These are phyloP conservation scores for Eupithecia insigniata DNA, from an alignment of 2,888 invertebrate genomes.

Conservation along the genomic window DNA sequence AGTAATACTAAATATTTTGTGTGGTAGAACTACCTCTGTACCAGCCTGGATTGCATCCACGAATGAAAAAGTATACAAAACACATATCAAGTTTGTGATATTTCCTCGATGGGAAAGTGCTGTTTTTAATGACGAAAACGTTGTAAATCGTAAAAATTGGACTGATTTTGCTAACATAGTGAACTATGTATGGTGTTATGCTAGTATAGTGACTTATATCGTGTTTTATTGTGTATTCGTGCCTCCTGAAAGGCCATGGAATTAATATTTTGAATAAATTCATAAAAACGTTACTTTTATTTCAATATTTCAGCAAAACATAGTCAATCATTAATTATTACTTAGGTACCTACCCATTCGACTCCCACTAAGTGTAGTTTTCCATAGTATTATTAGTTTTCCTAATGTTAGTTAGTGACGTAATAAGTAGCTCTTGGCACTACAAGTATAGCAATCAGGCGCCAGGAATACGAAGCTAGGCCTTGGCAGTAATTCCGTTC, in stretches of 20 bases:
- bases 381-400: neutral
- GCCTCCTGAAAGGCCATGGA: slow-evolving; percentile 40
- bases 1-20: slow-evolving; percentile 47
- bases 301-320: neutral
- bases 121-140: slow-evolving; percentile 23
- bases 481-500: slow-evolving; percentile 11
- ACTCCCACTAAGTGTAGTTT: neutral
- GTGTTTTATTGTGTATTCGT: slow-evolving; percentile 49
- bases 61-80: slow-evolving; percentile 47
- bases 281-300: neutral
- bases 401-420: neutral
- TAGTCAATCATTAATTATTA: neutral
- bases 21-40: slow-evolving; percentile 40
- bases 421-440: neutral
- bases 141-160: slow-evolving; percentile 47
- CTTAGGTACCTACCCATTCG: neutral
- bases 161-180: slow-evolving; percentile 52
- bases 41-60: slow-evolving; percentile 46
- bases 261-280: neutral
- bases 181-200: slow-evolving; percentile 46
- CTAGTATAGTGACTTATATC: slow-evolving; percentile 48
- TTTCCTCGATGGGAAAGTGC: slow-evolving; percentile 48
- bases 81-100: slow-evolving; percentile 45
- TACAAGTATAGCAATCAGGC: neutral
- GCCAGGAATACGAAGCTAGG: neutral